Base-by-base conservation (phyloP, 2,888 invertebrate genomes). In the Aleiodes testaceus region DNA sequence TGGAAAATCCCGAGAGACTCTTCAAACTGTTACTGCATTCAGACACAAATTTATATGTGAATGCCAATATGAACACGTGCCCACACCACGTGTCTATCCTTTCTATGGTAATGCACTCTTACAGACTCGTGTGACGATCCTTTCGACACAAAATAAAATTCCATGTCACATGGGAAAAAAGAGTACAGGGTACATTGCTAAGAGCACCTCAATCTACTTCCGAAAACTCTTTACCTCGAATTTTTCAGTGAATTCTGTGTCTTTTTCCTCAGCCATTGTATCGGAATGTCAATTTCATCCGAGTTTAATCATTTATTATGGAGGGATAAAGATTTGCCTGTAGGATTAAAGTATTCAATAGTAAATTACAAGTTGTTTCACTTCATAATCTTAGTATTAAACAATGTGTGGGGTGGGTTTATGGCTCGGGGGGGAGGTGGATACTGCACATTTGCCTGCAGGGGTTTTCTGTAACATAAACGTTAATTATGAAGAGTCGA, bases 361-460 rank as follows among this genome's bases (percentile, higher is more conserved):
- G 36, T 36, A 20, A 59, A 36, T 18, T 59, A 59, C 59, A 59
- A 59, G 42, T 36, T 59, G 42, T 59, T 36, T 16, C 36, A 59
- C 59, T 59, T 42, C 7, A 59, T 59, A 59, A 59, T 59, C 59
- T 59, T 59, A 59, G 59, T 42, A 59, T 59, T 59, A 59, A 42
- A 59, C 59, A 36, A 36, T 42, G 18, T 26, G 4, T 6, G 16
- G 6, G 12, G 14, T 16, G 49, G 18, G 14, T 59, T 14, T 36
- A 59, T 42, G 2, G 4, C 9, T 18, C 42, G 12, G 59, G 16
- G 2, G 9, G 12, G 59, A 11, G 2, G 9, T 36, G 1, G 36
- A 11, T 26, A 5, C 26, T 59, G 36, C 42, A 42, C 36, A 59
- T 16, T 59, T 36, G 36, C 18, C 12, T 59, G 49, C 49, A 7